Evolutionary conservation across 2,797 vertebrate species (phyloP).

Genomic region (Furcifer pardalis): DNA sequence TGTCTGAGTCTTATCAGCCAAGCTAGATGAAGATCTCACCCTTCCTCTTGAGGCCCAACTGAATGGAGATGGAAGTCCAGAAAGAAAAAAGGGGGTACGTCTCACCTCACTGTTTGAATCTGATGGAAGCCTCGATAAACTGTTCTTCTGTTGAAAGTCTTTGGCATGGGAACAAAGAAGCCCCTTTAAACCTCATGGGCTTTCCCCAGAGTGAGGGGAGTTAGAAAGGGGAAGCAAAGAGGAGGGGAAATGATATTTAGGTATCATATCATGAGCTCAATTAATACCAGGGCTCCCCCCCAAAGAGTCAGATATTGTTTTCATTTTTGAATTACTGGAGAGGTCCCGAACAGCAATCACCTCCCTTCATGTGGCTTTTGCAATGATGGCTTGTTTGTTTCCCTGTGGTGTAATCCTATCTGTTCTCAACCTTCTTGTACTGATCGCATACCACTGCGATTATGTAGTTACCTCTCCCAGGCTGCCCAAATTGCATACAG

Average conservation of each 20-base stretch:
- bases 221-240: constrained; percentile 30
- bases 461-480: constrained; percentile 68
- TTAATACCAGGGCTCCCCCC: constrained; percentile 65
- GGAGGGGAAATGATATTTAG: constrained; percentile 53
- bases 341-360: constrained; percentile 57
- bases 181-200: constrained; percentile 53
- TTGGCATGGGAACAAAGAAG: constrained; percentile 66
- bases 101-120: constrained; percentile 9
- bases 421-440: constrained; percentile 62
- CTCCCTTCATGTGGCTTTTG: constrained; percentile 62
- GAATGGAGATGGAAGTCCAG: constrained; percentile 13
- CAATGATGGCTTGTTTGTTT: constrained; percentile 57
- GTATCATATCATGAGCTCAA: constrained; percentile 58
- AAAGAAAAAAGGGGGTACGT: constrained; percentile 2
- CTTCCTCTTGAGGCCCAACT: constrained; percentile 37
- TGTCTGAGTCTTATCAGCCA: neutral
- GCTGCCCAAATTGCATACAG: constrained; percentile 63
- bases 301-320: constrained; percentile 71
- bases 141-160: constrained; percentile 55
- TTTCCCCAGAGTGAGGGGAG: constrained; percentile 7
- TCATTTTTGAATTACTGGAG: constrained; percentile 71
- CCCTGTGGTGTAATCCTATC: constrained; percentile 65
- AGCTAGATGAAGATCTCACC: constrained; percentile 11
- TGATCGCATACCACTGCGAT: constrained; percentile 64
- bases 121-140: constrained; percentile 49